A percentile compares a stretch with the other conserved stretches of the same genome.
These are phyloP conservation scores for Nomada lathburiana DNA, from an alignment of 2,888 invertebrate genomes.

Conservation along the genomic window DNA sequence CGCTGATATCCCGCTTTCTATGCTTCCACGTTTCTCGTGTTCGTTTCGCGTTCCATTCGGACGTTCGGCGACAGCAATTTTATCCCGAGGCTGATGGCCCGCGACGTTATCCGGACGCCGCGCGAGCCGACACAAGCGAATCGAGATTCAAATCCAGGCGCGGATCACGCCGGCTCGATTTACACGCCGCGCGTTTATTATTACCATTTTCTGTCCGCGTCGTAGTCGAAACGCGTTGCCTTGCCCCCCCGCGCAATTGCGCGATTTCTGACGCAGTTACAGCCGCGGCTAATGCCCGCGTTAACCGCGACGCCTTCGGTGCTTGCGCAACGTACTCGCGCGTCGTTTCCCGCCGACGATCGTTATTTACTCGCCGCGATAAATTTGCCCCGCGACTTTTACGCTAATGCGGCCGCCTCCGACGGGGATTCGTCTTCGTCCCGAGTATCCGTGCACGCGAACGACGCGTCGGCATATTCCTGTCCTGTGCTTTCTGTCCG, in stretches of 20 bases:
- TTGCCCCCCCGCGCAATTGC: conserved; percentile 1
- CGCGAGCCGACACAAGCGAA: conserved; percentile 6
- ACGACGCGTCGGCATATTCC: conserved; percentile 23
- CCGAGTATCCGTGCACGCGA: conserved; percentile 17
- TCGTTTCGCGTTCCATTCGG: conserved; percentile 40
- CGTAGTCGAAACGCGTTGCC: neutral
- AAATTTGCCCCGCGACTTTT: conserved; percentile 48
- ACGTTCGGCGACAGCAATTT: neutral
- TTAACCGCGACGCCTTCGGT: conserved; percentile 19
- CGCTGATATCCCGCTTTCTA: conserved; percentile 67
- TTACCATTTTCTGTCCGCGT: neutral
- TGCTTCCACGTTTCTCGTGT: conserved; percentile 53
- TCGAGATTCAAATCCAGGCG: neutral
- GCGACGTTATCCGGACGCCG: conserved; percentile 12
- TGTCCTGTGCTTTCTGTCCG: neutral
- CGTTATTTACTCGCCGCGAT: conserved; percentile 47
- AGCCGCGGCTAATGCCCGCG: conserved; percentile 25
- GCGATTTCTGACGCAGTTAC: conserved; percentile 13
- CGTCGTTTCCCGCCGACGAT: conserved; percentile 32
- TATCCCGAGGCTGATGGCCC: neutral
- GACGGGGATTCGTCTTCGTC: conserved; percentile 13
- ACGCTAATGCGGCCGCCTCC: conserved; percentile 18
- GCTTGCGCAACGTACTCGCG: conserved; percentile 21
- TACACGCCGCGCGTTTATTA: conserved; percentile 2
- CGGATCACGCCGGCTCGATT: conserved; percentile 27